phyloP scores from a whole-genome alignment of 2,888 invertebrate genomes.

The Marronus borbonicus region DNA sequence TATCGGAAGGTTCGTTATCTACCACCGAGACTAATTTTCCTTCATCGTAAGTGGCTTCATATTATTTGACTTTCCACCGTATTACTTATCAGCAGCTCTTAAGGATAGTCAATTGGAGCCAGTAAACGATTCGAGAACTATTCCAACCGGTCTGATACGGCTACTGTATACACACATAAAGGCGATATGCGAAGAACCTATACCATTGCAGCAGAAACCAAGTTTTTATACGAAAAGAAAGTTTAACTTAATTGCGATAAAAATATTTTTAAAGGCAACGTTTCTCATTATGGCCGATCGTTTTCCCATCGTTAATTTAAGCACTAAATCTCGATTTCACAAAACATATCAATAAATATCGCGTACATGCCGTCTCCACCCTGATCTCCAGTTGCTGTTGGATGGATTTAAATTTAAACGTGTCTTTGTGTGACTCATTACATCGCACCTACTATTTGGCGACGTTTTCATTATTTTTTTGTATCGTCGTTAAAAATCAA shows the following conservation, averaged over 20 bases:
- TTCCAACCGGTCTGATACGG: slow-evolving; percentile 39
- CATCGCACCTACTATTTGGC: neutral
- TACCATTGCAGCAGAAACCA: slow-evolving; percentile 27
- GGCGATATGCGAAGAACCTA: slow-evolving; percentile 41
- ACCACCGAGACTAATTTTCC: slow-evolving; percentile 19
- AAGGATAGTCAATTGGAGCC: slow-evolving; percentile 11
- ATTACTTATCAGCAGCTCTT: slow-evolving; percentile 6
- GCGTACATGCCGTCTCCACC: neutral
- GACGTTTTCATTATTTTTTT: slow-evolving; percentile 16
- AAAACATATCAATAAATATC: slow-evolving; percentile 42
- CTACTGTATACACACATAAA: slow-evolving; percentile 40
- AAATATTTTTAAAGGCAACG: slow-evolving; percentile 23
- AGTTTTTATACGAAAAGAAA: slow-evolving; percentile 41
- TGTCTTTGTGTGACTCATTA: slow-evolving; percentile 8
- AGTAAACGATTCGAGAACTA: slow-evolving; percentile 20
- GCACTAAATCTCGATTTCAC: slow-evolving; percentile 31
- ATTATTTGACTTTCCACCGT: slow-evolving; percentile 38
- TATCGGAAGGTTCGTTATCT: slow-evolving; percentile 29
- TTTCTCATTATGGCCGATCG: neutral
- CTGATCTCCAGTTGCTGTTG: neutral
- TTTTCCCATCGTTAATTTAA: slow-evolving; percentile 9
- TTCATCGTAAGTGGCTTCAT: slow-evolving; percentile 15
- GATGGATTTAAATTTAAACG: slow-evolving; percentile 36
- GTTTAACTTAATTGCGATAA: slow-evolving; percentile 35
- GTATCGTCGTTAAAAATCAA: slow-evolving; percentile 11